These are phyloP conservation scores for Drosophila subquinaria DNA, from an alignment of 2,888 invertebrate genomes.

Conservation along the genomic window DNA sequence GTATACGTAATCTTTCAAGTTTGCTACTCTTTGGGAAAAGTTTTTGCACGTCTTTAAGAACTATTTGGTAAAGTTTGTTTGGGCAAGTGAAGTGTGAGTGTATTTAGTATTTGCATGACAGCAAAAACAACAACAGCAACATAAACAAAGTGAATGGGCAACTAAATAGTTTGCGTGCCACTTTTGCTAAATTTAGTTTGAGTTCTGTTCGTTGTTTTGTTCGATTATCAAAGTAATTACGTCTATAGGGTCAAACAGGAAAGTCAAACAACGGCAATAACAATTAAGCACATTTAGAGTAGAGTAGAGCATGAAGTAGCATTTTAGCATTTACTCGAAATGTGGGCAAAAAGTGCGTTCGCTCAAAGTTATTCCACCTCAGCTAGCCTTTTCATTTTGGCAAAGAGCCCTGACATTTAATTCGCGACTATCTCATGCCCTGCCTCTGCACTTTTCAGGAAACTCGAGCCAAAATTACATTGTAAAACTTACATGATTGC, in stretches of 20 bases:
- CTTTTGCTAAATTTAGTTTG: slow-evolving; percentile 51
- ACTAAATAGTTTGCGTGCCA: slow-evolving; percentile 63
- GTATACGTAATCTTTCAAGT: slow-evolving; percentile 56
- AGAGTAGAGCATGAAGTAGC: slow-evolving; percentile 39
- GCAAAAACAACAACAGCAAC: neutral
- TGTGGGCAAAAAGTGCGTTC: slow-evolving; percentile 8
- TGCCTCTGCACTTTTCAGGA: slow-evolving; percentile 19
- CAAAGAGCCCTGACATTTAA: slow-evolving; percentile 69
- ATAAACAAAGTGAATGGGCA: slow-evolving; percentile 3
- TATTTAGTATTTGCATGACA: slow-evolving; percentile 14
- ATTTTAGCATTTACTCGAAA: slow-evolving; percentile 19
- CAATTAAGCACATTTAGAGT: slow-evolving; percentile 51
- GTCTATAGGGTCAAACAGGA: slow-evolving; percentile 28
- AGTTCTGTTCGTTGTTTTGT: slow-evolving; percentile 29
- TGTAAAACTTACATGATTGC: slow-evolving; percentile 71
- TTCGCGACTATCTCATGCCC: neutral
- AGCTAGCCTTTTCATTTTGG: slow-evolving; percentile 53
- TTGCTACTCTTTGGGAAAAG: slow-evolving; percentile 3
- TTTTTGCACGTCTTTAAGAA: slow-evolving; percentile 26
- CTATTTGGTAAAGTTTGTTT: slow-evolving; percentile 49
- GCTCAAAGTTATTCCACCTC: slow-evolving; percentile 43
- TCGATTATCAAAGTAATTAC: slow-evolving; percentile 73
- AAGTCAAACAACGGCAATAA: slow-evolving; percentile 46
- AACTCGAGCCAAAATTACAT: slow-evolving; percentile 57
- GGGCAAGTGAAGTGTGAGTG: slow-evolving; percentile 32